Evolutionary conservation across 2,888 invertebrate species (phyloP), one percentile per base, ranked within the genome.

Genomic region (Spisula subtruncata): DNA sequence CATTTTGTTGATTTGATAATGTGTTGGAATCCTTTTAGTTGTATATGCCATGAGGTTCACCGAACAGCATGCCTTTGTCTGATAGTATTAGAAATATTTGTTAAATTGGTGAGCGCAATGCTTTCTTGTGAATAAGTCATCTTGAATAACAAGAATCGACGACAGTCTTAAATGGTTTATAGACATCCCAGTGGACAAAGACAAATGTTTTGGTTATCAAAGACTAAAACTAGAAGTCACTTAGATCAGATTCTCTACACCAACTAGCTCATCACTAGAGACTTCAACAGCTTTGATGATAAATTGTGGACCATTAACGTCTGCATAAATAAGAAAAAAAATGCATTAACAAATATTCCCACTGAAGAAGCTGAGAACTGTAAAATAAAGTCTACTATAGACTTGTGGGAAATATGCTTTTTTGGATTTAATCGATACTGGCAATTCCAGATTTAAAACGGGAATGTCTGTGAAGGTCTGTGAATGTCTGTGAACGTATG

Each of bases 261-360:
- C 51, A 83, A n/a, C 90, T 88, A 90, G 29, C 81, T 84, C n/a
- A 90, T 75, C 8, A 2, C 79, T 32, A 90, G 32, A 6, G 86
- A 83, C 81, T 86, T 20, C 16, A 81, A 86, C 10, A 90, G 86
- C 41, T 90, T 51, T 46, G 51, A 48, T 48, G 88, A 88, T 81
- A 90, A 29, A 79, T 81, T 71, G n/a, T 66, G n/a, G 10, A 90
- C 71, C 25, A 71, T 54, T 85, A 90, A 41, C 0, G 80, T 88
- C 90, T 90, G 88, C 83, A 90, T 88, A 51, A 60, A 29, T 41
- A 84, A 83, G n/a, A n/a, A 32, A 35, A 18, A 75, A 75, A 14
- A 8, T 4, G 25, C 29, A 75, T 75, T 18, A 32, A 16, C 29
- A 10, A 32, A 75, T 4, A 75, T 12, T 35, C 29, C 35, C 35